Evolutionary conservation across 2,888 invertebrate species (phyloP), one percentile per base, ranked within the genome.

Genomic region (Tachina lurida): DNA sequence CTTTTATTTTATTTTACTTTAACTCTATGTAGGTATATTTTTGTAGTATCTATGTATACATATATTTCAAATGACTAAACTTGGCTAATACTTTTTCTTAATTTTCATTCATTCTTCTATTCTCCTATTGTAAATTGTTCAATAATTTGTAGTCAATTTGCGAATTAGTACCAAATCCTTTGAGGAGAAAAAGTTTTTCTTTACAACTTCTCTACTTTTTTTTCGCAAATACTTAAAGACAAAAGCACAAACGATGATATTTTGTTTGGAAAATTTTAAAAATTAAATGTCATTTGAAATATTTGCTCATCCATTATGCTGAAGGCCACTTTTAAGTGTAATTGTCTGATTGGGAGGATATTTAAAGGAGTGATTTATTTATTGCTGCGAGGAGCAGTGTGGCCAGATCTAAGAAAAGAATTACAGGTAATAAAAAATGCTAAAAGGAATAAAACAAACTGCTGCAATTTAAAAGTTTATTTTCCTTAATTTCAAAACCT

Each of bases 71-170:
- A 80, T 71, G 65, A 43, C 65, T 60, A 71, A 79, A 75, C 79
- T 84, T 84, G 77, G 62, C 79, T 58, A 74, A 68, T 65, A 67
- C n/a, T 47, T 65, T 65, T 60, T 19, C 60, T 47, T 52, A 39
- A 41, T 10, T 43, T 41, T 58, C 17, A 41, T 22, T 19, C 9
- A 56, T 58, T 80, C 78, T 78, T 63, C 22, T 13, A 41, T 52
- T 60, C 70, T 31, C 70, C 70, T 78, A 88, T 84, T 88, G 84
- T 90, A 89, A 91, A 91, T 91, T 90, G 90, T 91, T 90, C 90
- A 90, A 90, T 91, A 91, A 91, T 90, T 89, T 88, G 89, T 89
- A 89, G 89, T 90, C 91, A 89, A 89, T 90, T 90, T 91, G 89
- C 90, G 90, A 91, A 91, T 90, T 88, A 90, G 90, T 88, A 73